phyloP scores from a whole-genome alignment of 2,888 invertebrate genomes.

The Homarus gammarus region DNA sequence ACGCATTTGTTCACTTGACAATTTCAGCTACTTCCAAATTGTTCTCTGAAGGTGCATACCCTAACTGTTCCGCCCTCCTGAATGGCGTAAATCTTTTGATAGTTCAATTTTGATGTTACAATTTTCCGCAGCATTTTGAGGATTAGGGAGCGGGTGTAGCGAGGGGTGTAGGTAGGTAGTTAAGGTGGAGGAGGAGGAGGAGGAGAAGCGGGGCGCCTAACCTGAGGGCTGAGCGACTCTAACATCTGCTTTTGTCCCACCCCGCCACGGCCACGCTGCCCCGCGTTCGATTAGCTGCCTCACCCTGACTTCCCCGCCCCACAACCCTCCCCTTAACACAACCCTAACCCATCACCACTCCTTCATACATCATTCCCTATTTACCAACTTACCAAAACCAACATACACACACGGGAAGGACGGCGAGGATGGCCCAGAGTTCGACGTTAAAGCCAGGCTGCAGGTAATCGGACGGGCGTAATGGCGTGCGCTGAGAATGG shows the following conservation, averaged over 20 bases:
- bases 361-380: conserved; percentile 12
- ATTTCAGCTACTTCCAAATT: conserved; percentile 58
- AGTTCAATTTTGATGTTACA: conserved; percentile 24
- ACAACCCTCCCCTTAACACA: background rate
- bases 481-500: conserved; percentile 69
- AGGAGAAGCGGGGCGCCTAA: conserved; percentile 2
- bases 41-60: conserved; percentile 2
- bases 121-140: conserved; percentile 19
- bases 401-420: no score
- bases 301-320: background rate
- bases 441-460: background rate
- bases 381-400: no score
- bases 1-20: conserved; percentile 63
- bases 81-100: conserved; percentile 13
- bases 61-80: background rate
- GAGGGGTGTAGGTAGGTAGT: background rate
- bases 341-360: background rate
- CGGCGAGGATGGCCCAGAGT: no score
- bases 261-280: background rate
- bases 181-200: background rate
- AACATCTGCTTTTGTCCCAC: conserved; percentile 29
- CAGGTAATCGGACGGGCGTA: conserved; percentile 42
- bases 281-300: background rate
- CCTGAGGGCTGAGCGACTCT: background rate
- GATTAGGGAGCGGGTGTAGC: background rate